Evolutionary conservation across 2,113 vertebrate species (phyloP).

Genomic region (Corvus cornix): DNA sequence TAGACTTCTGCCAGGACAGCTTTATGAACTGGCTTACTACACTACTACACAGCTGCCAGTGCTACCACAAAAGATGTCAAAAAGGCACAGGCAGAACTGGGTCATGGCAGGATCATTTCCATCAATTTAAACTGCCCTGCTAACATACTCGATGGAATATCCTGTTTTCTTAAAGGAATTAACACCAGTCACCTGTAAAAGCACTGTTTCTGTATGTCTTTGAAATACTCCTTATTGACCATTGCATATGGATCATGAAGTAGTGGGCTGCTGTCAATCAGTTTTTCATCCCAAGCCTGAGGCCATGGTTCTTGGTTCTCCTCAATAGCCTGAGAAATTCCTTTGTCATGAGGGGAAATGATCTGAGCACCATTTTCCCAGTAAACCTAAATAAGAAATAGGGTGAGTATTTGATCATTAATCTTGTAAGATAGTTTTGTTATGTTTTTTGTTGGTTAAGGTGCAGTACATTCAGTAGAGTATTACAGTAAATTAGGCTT

Average conservation of each 20-base stretch:
- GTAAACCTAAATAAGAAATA: slow-evolving; percentile 82
- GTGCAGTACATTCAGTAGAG: neutral
- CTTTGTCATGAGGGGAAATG: slow-evolving; percentile 89
- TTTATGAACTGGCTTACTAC: neutral
- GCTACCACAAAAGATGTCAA: neutral
- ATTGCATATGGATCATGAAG: slow-evolving; percentile 83
- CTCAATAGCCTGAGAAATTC: slow-evolving; percentile 87
- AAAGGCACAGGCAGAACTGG: neutral
- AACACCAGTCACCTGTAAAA: slow-evolving; percentile 84
- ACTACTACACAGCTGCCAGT: neutral
- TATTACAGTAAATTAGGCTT: neutral
- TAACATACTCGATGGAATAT: neutral
- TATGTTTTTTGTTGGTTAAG: neutral
- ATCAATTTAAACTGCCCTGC: neutral
- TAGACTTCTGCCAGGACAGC: neutral
- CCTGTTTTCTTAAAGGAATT: neutral
- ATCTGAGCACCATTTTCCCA: slow-evolving; percentile 98
- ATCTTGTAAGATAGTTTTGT: neutral
- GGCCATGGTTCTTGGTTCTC: slow-evolving; percentile 92
- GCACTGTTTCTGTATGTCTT: slow-evolving; percentile 89
- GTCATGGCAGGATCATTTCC: neutral
- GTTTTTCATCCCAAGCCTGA: slow-evolving; percentile 85
- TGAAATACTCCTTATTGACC: slow-evolving; percentile 84
- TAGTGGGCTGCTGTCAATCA: slow-evolving; percentile 75
- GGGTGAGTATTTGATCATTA: neutral